Evolutionary conservation across 2,113 vertebrate species (phyloP).

Genomic region (Desmodus rotundus): DNA sequence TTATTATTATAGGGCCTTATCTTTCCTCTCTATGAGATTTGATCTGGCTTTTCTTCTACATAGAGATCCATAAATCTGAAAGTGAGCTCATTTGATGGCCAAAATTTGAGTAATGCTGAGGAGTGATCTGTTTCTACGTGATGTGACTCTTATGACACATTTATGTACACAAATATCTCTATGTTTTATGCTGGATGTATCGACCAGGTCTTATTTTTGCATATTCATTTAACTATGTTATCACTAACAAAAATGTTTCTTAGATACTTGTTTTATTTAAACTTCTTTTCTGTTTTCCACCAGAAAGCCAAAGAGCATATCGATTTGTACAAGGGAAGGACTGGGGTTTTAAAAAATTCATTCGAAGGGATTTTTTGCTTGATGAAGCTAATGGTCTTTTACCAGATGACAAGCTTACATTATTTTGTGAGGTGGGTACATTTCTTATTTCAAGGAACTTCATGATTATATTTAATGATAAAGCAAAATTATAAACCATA

Average conservation of each 20-base stretch:
- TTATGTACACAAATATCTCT: not conserved
- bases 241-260: slow-evolving; percentile 31
- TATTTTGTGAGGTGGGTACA: slow-evolving; percentile 95
- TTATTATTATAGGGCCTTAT: not conserved
- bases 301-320: slow-evolving; percentile 99
- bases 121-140: not conserved
- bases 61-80: slow-evolving; percentile 11
- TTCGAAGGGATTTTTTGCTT: slow-evolving; percentile 97
- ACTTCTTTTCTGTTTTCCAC: slow-evolving; percentile 60
- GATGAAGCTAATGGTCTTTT: slow-evolving; percentile 98
- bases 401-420: slow-evolving; percentile 97
- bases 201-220: not conserved
- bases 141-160: not conserved
- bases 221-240: slow-evolving; percentile 3
- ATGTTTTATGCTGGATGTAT: not conserved
- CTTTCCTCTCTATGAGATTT: not conserved
- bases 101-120: not conserved
- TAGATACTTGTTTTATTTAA: slow-evolving; percentile 53
- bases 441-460: slow-evolving; percentile 24
- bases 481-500: not conserved
- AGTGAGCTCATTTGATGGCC: not conserved
- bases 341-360: slow-evolving; percentile 99
- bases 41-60: not conserved
- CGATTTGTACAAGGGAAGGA: slow-evolving; percentile 99
- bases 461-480: not conserved